Evolutionary conservation across 2,888 invertebrate genomes (phyloP).

Genomic region (Hirtodrosophila trivittata): DNA sequence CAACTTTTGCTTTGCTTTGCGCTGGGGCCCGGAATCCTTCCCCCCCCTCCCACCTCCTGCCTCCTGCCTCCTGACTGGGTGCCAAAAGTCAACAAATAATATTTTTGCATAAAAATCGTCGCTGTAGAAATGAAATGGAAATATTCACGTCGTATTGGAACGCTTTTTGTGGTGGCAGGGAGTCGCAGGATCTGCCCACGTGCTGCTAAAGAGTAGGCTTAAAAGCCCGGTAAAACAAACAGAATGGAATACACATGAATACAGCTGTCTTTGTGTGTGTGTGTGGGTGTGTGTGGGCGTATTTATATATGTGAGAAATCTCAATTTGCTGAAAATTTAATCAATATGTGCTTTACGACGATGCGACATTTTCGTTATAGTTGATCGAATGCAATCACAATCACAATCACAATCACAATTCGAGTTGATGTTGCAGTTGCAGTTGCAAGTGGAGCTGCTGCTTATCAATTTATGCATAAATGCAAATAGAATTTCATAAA

Average conservation of each 20-base stretch:
- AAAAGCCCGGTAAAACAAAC: conserved; percentile 44
- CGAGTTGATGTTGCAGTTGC: conserved; percentile 2
- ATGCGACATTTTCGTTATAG: conserved; percentile 19
- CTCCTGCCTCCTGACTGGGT: conserved; percentile 39
- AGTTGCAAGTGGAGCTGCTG: conserved; percentile 36
- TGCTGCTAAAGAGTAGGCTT: conserved; percentile 31
- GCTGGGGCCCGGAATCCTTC: conserved; percentile 4
- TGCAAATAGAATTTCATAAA: conserved; percentile 76
- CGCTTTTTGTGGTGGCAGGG: too few relatives aligned
- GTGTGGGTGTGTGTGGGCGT: conserved; percentile 3
- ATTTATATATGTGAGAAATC: conserved; percentile 50
- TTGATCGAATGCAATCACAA: conserved; percentile 10
- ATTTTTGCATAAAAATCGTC: conserved; percentile 73
- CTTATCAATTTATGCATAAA: conserved; percentile 73
- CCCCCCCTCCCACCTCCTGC: too few relatives aligned
- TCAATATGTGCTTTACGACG: conserved; percentile 60
- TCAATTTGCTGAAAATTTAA: conserved; percentile 68
- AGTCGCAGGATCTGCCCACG: conserved; percentile 11
- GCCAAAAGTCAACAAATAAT: conserved; percentile 78
- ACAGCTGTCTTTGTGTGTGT: conserved; percentile 9
- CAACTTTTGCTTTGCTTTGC: conserved; percentile 34
- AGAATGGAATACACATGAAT: conserved; percentile 16
- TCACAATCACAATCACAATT: background rate
- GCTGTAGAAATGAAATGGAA: conserved; percentile 69
- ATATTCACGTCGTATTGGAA: conserved; percentile 42